Evolutionary conservation across 1,140 invertebrate genomes (phyloP), one percentile per base, ranked within the genome.

Genomic region (Littorina saxatilis): DNA sequence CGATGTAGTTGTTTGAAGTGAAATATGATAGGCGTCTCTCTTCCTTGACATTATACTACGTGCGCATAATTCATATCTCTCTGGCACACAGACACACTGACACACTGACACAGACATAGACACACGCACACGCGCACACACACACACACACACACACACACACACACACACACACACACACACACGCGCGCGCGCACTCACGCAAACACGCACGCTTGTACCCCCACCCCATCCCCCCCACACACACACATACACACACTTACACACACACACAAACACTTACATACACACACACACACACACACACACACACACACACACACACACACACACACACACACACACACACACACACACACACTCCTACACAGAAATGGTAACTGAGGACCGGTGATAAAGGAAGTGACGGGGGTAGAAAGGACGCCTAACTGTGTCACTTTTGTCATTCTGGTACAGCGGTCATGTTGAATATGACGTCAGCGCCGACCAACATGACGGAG

Each of bases 281-380:
- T n/a, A 29, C 1, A 2, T n/a, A 68, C 63, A 68, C 27, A 29
- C 63, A 35, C 50, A 29, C 55, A 43, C 47, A 47, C 47, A 11
- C 47, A 63, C 55, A 35, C 32, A 79, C 40, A 35, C 13, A n/a
- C 32, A 35, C 40, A 77, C 50, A 77, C 50, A 77, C n/a, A 47
- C 47, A 47, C 2, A 77, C 47, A 52, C 35, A 77, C 50, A 77
- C n/a, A 32, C 75, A 35, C 72, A 47, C 72, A 75, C 40, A 47
- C 1, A 47, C 47, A 27, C 75, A 77, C 63, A 68, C 1, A 68
- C 35, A 68, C n/a, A n/a, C n/a, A n/a, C n/a, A n/a, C n/a, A n/a
- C n/a, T n/a, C n/a, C n/a, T n/a, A n/a, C n/a, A n/a, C 27, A 29
- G n/a, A n/a, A n/a, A n/a, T n/a, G n/a, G n/a, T n/a, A n/a, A n/a